phyloP scores from a whole-genome alignment of 2,888 invertebrate species.

The Clusia tigrina region DNA sequence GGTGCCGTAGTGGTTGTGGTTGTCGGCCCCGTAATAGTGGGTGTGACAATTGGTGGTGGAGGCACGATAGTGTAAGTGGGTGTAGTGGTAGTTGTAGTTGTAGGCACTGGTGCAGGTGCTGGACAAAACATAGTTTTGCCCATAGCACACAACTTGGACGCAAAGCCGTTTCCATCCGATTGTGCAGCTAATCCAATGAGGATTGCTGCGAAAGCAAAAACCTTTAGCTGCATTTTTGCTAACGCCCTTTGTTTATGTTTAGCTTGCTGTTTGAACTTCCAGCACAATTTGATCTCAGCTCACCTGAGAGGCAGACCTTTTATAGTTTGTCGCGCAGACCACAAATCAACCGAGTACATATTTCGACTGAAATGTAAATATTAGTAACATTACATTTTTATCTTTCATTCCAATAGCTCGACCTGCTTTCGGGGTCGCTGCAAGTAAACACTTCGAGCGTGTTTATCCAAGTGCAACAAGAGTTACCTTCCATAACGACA shows the following conservation, averaged over 20 bases:
- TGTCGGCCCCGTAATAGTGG: not conserved
- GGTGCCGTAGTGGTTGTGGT: not conserved
- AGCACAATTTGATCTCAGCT: conserved; percentile 8
- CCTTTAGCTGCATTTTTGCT: not conserved
- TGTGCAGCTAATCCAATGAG: conserved; percentile 15
- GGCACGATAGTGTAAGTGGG: not conserved
- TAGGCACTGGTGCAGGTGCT: conserved; percentile 7
- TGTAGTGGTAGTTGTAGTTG: not conserved
- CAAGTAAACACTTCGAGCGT: not conserved
- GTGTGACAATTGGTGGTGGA: not conserved
- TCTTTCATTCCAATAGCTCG: no score
- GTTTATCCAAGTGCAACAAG: not conserved
- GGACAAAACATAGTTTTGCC: not conserved
- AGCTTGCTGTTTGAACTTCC: not conserved
- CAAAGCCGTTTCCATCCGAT: conserved; percentile 4
- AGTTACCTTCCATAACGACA: not conserved
- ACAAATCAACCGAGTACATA: no score
- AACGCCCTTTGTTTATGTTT: not conserved
- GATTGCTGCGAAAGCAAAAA: not conserved
- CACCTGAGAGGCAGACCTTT: not conserved
- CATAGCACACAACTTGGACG: not conserved
- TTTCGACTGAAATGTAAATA: no score
- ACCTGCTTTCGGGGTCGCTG: no score
- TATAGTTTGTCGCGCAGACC: no score
- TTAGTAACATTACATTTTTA: no score